A percentile compares a stretch with the other conserved stretches of the same genome.
phyloP scores from a whole-genome alignment of 1,140 invertebrate genomes.

The Sipha flava region DNA sequence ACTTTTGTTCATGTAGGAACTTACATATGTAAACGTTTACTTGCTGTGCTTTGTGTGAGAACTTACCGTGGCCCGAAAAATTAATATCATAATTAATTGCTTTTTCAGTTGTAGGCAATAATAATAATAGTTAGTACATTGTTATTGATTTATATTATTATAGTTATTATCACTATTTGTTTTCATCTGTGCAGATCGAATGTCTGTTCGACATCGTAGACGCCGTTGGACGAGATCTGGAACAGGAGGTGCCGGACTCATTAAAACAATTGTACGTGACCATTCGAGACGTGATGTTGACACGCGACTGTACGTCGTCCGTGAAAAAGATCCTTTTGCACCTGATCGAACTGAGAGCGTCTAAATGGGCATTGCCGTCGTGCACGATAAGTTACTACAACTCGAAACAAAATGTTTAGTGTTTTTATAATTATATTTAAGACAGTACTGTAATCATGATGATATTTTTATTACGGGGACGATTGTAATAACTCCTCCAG shows the following conservation, averaged over 20 bases:
- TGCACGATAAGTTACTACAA: background rate
- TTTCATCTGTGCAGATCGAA: conserved; percentile 56
- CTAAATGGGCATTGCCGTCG: conserved; percentile 38
- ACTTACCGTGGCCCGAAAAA: too few species aligned
- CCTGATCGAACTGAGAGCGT: conserved; percentile 77
- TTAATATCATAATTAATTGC: too few species aligned
- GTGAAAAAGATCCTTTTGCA: conserved; percentile 74
- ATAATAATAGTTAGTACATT: too few species aligned
- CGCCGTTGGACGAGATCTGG: conserved; percentile 74
- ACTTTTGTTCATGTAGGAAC: too few species aligned
- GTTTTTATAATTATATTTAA: too few species aligned
- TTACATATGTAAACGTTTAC: too few species aligned
- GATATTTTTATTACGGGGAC: too few species aligned
- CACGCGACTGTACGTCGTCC: conserved; percentile 53
- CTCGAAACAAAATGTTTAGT: background rate
- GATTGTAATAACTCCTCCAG: too few species aligned
- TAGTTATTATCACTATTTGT: background rate
- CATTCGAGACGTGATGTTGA: conserved; percentile 76
- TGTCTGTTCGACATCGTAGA: conserved; percentile 78
- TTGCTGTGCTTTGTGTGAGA: too few species aligned
- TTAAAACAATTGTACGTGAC: conserved; percentile 64
- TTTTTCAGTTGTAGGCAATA: too few species aligned
- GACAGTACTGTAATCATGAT: too few species aligned
- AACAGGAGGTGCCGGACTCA: conserved; percentile 66
- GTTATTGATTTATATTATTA: background rate